Evolutionary conservation across 1,140 invertebrate species (phyloP).

Genomic region (Calephelis nemesis): DNA sequence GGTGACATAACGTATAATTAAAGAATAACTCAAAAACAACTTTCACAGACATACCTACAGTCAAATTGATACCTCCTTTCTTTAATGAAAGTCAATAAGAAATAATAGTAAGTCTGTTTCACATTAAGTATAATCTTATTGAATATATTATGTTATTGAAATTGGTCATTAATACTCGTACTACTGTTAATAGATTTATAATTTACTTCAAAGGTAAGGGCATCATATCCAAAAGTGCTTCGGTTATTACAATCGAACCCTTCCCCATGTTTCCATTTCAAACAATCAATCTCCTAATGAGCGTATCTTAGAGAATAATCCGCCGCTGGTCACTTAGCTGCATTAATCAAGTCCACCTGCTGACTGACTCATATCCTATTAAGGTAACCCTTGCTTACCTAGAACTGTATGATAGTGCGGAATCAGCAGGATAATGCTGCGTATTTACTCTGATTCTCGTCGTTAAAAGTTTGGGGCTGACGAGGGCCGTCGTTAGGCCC

Average conservation of each 20-base stretch:
- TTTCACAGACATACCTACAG: no score
- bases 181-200: no score
- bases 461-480: constrained; percentile 71
- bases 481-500: constrained; percentile 74
- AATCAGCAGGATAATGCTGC: constrained; percentile 70
- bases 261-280: neutral
- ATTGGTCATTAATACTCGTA: no score
- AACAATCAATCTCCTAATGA: constrained; percentile 5
- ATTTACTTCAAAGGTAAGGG: no score
- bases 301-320: constrained; percentile 25
- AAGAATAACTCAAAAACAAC: no score
- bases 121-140: no score
- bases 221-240: neutral
- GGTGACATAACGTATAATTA: no score
- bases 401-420: constrained; percentile 51
- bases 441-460: constrained; percentile 76
- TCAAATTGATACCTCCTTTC: no score
- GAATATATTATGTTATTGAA: no score
- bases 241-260: neutral
- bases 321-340: constrained; percentile 39
- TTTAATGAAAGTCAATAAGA: no score
- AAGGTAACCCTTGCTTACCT: constrained; percentile 34
- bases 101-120: no score
- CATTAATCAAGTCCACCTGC: constrained; percentile 33
- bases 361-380: constrained; percentile 37